phyloP scores from a whole-genome alignment of 2,113 vertebrate genomes.

The Brachyhypopomus gauderio region DNA sequence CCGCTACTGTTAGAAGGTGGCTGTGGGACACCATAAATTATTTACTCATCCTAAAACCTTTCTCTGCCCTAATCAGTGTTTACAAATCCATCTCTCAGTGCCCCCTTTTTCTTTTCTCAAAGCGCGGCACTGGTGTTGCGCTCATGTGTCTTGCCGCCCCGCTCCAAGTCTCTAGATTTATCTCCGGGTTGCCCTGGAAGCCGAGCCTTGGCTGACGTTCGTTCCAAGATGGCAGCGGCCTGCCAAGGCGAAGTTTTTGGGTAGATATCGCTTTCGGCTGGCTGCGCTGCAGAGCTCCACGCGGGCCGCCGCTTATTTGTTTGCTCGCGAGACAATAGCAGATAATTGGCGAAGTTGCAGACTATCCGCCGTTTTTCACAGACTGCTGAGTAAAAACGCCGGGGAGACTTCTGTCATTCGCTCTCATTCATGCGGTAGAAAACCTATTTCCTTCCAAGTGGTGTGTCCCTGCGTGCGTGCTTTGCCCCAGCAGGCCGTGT shows the following conservation, averaged over 20 bases:
- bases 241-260: constrained; percentile 27
- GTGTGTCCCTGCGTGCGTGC: neutral
- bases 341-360: neutral
- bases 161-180: constrained; percentile 55
- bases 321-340: neutral
- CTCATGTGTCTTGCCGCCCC: constrained; percentile 56
- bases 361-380: neutral
- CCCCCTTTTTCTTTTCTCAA: constrained; percentile 49
- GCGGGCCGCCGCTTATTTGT: constrained; percentile 1
- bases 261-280: constrained; percentile 16
- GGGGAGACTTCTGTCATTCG: neutral
- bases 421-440: neutral
- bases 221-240: constrained; percentile 37
- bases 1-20: constrained; percentile 50
- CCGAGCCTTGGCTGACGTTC: constrained; percentile 55
- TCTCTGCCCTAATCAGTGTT: constrained; percentile 68
- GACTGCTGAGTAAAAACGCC: neutral
- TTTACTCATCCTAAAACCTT: constrained; percentile 56
- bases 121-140: constrained; percentile 44
- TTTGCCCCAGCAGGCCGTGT: neutral
- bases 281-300: constrained; percentile 1
- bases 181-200: constrained; percentile 51
- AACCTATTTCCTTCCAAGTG: constrained; percentile 11
- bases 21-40: constrained; percentile 67
- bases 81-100: constrained; percentile 63